Conservation (phyloP, 2,113 vertebrate genomes). For the Odobenus rosmarus region DNA sequence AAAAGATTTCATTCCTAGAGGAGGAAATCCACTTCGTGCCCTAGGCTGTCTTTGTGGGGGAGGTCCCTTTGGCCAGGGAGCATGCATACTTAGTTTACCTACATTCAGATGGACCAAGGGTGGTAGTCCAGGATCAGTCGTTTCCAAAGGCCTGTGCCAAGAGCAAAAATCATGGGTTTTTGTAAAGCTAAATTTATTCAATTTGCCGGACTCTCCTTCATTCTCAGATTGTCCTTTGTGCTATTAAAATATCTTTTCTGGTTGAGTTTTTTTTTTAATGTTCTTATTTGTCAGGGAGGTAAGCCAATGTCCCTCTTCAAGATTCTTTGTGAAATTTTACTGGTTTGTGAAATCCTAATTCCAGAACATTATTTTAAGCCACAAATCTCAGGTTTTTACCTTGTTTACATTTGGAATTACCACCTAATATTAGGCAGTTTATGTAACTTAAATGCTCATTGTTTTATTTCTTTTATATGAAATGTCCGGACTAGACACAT, state of each 20-base stretch:
- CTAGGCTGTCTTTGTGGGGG: background rate
- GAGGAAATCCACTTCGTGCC: background rate
- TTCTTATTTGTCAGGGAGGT: background rate
- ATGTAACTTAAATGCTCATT: background rate
- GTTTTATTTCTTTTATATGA: background rate
- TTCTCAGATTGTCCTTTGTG: background rate
- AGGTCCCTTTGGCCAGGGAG: background rate
- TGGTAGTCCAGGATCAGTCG: fast-evolving
- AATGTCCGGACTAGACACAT: background rate
- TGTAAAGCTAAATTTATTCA: no score
- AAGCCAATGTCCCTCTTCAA: background rate
- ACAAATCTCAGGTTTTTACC: background rate
- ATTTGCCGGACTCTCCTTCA: fast-evolving
- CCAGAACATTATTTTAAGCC: background rate
- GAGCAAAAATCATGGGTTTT: background rate
- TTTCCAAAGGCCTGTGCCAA: no score
- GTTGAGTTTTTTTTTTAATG: background rate
- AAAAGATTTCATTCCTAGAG: background rate
- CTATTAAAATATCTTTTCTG: background rate
- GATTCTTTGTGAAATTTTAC: background rate
- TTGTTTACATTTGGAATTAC: background rate
- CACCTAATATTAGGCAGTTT: background rate
- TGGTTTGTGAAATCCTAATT: background rate
- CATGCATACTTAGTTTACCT: fast-evolving
- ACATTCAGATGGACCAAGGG: fast-evolving